These are phyloP conservation scores for Varanus komodoensis DNA, from an alignment of 2,113 vertebrate genomes.

Conservation along the genomic window DNA sequence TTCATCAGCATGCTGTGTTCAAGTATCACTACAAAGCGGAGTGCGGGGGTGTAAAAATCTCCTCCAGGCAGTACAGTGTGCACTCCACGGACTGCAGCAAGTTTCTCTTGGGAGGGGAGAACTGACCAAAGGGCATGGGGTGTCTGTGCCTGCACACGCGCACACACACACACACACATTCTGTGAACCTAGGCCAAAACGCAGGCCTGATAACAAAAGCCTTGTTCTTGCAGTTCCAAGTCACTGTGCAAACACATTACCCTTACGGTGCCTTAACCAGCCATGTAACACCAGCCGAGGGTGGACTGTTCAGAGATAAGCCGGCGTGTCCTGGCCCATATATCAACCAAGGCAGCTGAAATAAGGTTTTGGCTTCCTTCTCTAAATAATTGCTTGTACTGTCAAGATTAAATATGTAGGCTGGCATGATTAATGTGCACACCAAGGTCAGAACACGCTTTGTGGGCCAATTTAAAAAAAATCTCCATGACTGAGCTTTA, in stretches of 20 bases:
- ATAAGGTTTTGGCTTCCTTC: slow-evolving; percentile 20
- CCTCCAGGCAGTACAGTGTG: neutral
- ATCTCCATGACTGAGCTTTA: neutral
- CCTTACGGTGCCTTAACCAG: slow-evolving; percentile 29
- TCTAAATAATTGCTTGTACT: fast-evolving
- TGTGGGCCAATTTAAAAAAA: slow-evolving; percentile 43
- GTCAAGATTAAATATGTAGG: neutral
- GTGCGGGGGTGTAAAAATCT: neutral
- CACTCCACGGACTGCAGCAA: neutral
- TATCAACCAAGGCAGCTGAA: neutral
- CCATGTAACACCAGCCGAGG: neutral
- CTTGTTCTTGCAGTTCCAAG: fast-evolving
- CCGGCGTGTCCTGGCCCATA: fast-evolving
- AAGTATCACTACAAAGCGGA: too few relatives aligned
- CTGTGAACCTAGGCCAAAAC: neutral
- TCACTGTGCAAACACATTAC: neutral
- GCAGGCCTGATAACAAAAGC: neutral
- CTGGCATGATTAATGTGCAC: neutral
- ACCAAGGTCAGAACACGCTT: slow-evolving; percentile 27
- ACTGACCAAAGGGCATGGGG: neutral
- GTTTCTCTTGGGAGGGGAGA: neutral
- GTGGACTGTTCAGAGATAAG: slow-evolving; percentile 5
- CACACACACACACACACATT: neutral
- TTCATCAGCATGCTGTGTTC: neutral
- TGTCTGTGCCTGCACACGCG: neutral